Conservation (phyloP, 2,888 invertebrate genomes). For the Epinotia brunnichana region DNA sequence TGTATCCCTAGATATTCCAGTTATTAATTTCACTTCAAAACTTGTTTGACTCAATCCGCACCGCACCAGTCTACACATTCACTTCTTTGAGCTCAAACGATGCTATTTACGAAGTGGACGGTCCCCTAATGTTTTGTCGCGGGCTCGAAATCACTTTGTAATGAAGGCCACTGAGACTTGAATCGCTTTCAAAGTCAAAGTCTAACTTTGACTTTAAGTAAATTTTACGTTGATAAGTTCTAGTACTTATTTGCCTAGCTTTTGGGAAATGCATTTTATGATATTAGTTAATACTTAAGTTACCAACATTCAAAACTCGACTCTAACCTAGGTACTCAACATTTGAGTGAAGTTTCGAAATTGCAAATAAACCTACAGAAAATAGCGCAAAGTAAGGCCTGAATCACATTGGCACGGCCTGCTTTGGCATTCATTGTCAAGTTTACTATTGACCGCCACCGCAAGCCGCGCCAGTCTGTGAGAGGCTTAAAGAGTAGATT, state of each 20-base stretch:
- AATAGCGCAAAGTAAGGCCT: neutral
- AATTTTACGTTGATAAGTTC: constrained; percentile 1
- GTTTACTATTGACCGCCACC: too few relatives aligned
- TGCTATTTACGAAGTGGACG: constrained; percentile 47
- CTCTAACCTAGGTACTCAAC: neutral
- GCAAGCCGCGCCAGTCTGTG: too few relatives aligned
- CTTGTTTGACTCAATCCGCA: neutral
- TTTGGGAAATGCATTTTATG: constrained; percentile 14
- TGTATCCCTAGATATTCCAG: too few relatives aligned
- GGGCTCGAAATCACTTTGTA: constrained; percentile 51
- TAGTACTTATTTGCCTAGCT: constrained; percentile 2
- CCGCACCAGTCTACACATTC: neutral
- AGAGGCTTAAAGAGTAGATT: too few relatives aligned
- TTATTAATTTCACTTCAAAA: too few relatives aligned
- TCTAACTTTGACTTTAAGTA: constrained; percentile 11
- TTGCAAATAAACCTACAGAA: neutral
- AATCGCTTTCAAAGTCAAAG: constrained; percentile 29
- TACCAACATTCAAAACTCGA: neutral
- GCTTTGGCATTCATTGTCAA: too few relatives aligned
- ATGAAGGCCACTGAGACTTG: constrained; percentile 45
- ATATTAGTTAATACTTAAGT: neutral
- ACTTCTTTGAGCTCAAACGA: constrained; percentile 46
- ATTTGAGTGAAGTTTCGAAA: neutral
- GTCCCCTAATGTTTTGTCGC: constrained; percentile 49
- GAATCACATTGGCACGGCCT: too few relatives aligned